Percentiles rank a stretch among this genome's conserved stretches.
Conservation (phyloP, 1,140 invertebrate species). For the Lordiphosa mommai region DNA sequence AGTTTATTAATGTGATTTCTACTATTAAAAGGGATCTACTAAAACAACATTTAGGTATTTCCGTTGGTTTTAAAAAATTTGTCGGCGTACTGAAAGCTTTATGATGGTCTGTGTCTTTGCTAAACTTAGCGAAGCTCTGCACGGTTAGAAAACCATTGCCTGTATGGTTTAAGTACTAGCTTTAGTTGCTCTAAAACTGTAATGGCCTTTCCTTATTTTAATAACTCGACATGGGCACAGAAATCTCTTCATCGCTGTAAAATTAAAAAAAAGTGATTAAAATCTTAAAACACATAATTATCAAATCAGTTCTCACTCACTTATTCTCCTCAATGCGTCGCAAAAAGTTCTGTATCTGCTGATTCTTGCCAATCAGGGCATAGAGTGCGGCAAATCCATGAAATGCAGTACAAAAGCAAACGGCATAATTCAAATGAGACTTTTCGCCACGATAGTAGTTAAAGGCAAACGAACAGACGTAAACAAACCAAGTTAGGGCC, state of each 20-base stretch:
- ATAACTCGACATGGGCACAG: constrained; percentile 52
- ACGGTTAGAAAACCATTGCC: not conserved
- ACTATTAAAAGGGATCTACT: too few species aligned
- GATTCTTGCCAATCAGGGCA: constrained; percentile 65
- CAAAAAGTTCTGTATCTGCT: constrained; percentile 66
- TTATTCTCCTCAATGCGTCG: constrained; percentile 61
- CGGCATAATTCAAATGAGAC: constrained; percentile 70
- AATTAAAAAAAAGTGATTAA: not conserved
- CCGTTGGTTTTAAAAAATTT: not conserved
- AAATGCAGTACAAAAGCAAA: constrained; percentile 60
- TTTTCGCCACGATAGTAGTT: constrained; percentile 61
- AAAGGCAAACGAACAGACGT: constrained; percentile 57
- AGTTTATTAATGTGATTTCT: too few species aligned
- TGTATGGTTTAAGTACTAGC: not conserved
- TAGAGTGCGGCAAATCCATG: constrained; percentile 72
- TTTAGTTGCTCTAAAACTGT: constrained; percentile 19
- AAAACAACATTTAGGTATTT: too few species aligned
- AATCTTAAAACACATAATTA: not conserved
- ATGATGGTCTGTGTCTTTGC: constrained; percentile 9
- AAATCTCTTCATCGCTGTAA: constrained; percentile 62
- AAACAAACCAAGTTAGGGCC: constrained; percentile 56
- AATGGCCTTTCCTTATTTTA: constrained; percentile 11
- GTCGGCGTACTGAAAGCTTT: constrained; percentile 9
- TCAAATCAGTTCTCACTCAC: constrained; percentile 23
- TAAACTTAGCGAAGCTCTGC: not conserved